Base-by-base conservation (phyloP, 2,113 vertebrate genomes). In the Pygathrix nemaeus region DNA sequence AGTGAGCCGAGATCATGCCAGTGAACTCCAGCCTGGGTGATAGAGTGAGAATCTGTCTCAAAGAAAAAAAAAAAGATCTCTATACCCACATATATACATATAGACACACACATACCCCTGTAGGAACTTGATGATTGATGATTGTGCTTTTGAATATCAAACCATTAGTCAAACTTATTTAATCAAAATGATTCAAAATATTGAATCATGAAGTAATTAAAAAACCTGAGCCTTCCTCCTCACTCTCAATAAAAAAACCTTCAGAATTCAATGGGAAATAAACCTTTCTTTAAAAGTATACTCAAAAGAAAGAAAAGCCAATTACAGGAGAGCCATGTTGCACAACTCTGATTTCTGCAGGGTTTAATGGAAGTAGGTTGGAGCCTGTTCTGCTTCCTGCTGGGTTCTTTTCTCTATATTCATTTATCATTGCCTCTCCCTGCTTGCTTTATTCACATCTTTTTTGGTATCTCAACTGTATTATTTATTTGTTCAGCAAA, bases 401-500 rank as follows among this genome's bases (percentile, higher is more conserved):
- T 2, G 32, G 40, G 78, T 90, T 64, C 59, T 82, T 43, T 81
- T 55, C 21, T 68, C 3, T 48, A 5, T 78, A n/a, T 88, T 94
- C 38, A 35, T 66, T 90, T 25, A 35, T 7, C 18, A 43, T 48
- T 64, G 57, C 78, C 30, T 93, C 45, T 88, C 8, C 48, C 17
- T 84, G 55, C 48, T 43, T 86, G 35, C 25, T 75, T 79, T 61
- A 17, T 32, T 88, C 76, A 3, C 12, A n/a, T 64, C 68, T 76
- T 9, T 72, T 43, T 8, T 55, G 4, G 14, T 64, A 23, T 81
- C 52, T 82, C 18, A 90, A 6, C 57, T 76, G 48, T 80, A 35
- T 79, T 87, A 88, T 93, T 89, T 96, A 87, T 96, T 89, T 84
- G 48, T 94, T 94, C 38, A 86, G 88, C 79, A 95, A n/a, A 75